These are phyloP conservation scores for Microcebus tavaratra DNA, from an alignment of 2,113 vertebrate genomes.

Conservation along the genomic window DNA sequence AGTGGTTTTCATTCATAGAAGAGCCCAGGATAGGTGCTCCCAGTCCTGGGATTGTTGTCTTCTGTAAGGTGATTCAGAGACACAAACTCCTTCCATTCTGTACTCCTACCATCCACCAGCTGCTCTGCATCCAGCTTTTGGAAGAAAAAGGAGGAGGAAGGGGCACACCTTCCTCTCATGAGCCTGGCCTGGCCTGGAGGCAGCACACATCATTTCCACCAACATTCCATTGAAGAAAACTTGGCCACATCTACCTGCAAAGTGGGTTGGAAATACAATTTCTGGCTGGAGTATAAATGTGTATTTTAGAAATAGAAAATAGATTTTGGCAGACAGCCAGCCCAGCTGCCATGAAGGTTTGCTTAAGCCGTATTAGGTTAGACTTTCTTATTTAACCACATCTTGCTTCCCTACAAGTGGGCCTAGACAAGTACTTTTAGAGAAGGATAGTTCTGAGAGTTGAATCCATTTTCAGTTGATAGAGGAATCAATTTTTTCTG, in stretches of 20 bases:
- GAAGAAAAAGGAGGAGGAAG: no score
- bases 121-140: not conserved
- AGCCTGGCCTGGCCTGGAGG: not conserved
- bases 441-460: not conserved
- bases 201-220: accelerated
- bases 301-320: not conserved
- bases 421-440: not conserved
- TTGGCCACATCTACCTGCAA: not conserved
- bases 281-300: not conserved
- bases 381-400: not conserved
- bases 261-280: not conserved
- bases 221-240: no score
- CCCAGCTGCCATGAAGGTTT: not conserved
- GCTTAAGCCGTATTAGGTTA: not conserved
- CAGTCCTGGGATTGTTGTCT: not conserved
- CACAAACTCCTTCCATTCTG: accelerated
- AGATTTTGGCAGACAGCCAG: not conserved
- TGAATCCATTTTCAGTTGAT: not conserved
- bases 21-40: not conserved
- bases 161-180: not conserved
- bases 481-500: not conserved
- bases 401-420: no score
- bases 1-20: not conserved
- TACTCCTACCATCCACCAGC: accelerated
- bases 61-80: not conserved